Evolutionary conservation across 2,113 vertebrate species (phyloP), one percentile per base, ranked within the genome.

Genomic region (Coregonus clupeaformis): DNA sequence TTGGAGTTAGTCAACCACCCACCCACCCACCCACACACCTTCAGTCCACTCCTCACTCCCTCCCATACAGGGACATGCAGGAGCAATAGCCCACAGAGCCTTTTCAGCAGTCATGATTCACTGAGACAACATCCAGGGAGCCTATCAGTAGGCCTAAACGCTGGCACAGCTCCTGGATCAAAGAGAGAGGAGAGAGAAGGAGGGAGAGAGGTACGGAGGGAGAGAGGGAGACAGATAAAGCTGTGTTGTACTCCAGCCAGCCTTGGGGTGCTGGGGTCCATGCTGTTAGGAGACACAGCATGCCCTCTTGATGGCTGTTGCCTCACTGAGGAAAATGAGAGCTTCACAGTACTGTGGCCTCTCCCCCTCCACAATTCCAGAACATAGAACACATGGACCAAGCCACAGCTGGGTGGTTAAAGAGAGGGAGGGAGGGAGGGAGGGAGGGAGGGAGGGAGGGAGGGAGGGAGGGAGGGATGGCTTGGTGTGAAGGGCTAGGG

Each of bases 281-380:
- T 30, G 64, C 49, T 57, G 64, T 29, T 67, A 25, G 47, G 18
- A 49, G 64, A 67, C 14, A 74, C 27, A 67, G 72, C 64, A 52
- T 65, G 3, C 14, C 42, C 69, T 67, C 76, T 76, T 80, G 78
- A 80, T 80, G 65, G 20, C 57, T 16, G 64, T 52, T 25, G n/a
- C 20, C 3, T 14, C 59, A n/a, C 18, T 24, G 18, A 24, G 59
- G n/a, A 24, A 20, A 3, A 36, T 57, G 29, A 30, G 72, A 42
- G 45, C 14, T 12, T 20, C 14, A 30, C 7, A 68, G 66, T 3
- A 68, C 29, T 16, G 14, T 36, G 64, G 64, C 29, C 24, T n/a
- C 24, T 18, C 16, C 30, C 66, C 6, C n/a, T 11, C 4, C 57
- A 22, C 20, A 27, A 7, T 29, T 3, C 11, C 52, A 32, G 27